These are phyloP conservation scores for Notolabrus celidotus DNA, from an alignment of 2,797 vertebrate species.

Conservation along the genomic window DNA sequence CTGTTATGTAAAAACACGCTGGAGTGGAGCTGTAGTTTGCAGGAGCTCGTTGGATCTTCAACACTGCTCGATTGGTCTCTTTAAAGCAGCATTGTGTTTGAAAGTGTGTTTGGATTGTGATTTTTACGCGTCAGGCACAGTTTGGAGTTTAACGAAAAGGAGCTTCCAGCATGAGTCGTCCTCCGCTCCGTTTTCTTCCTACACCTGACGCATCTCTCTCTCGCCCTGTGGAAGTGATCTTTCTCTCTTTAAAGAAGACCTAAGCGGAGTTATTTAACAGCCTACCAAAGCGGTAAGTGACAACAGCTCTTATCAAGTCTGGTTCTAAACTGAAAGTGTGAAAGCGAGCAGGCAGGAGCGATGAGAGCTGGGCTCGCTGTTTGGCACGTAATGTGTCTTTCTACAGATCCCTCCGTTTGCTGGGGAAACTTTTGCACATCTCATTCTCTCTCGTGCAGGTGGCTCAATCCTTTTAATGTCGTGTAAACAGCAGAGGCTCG, in stretches of 20 bases:
- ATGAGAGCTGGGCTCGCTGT: slow-evolving; percentile 8
- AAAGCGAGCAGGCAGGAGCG: slow-evolving; percentile 44
- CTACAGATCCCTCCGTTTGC: not conserved
- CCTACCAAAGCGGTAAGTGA: slow-evolving; percentile 50
- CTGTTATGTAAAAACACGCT: slow-evolving; percentile 87
- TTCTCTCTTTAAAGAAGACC: not conserved
- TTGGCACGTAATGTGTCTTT: slow-evolving; percentile 26
- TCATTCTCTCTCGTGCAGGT: slow-evolving; percentile 29
- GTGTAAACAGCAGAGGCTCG: slow-evolving; percentile 8
- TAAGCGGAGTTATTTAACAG: not conserved
- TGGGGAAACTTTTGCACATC: slow-evolving; percentile 40
- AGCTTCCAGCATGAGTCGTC: slow-evolving; percentile 70
- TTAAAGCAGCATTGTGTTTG: not conserved
- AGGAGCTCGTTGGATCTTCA: slow-evolving; percentile 28
- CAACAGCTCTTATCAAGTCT: slow-evolving; percentile 42
- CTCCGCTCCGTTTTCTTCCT: slow-evolving; percentile 69
- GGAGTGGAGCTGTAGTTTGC: slow-evolving; percentile 76
- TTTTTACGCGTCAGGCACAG: slow-evolving; percentile 49
- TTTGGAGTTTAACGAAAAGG: slow-evolving; percentile 44
- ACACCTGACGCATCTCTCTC: slow-evolving; percentile 79
- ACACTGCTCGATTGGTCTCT: slow-evolving; percentile 4
- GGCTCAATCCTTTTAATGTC: slow-evolving; percentile 7
- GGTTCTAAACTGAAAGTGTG: slow-evolving; percentile 69
- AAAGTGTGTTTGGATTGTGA: not conserved
- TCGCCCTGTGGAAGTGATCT: slow-evolving; percentile 48